Conservation (phyloP, 1,140 invertebrate genomes). For the Macrobrachium nipponense region DNA sequence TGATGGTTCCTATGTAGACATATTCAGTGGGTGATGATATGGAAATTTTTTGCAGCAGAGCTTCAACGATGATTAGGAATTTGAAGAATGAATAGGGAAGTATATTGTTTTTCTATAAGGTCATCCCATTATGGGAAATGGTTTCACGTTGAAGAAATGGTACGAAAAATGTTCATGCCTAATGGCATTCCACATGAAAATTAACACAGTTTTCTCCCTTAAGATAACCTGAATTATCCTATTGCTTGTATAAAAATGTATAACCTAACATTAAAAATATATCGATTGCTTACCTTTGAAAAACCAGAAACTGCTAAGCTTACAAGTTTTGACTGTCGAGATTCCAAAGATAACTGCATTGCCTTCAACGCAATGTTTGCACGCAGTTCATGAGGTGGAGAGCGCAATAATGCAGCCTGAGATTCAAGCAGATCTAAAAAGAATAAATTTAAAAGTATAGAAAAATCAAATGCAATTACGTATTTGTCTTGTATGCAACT, state of each 20-base stretch:
- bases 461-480: no score
- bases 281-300: conserved; percentile 71
- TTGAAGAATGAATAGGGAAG: no score
- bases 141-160: background rate
- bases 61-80: no score
- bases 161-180: background rate
- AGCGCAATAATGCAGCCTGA: conserved; percentile 81
- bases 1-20: no score
- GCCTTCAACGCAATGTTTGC: conserved; percentile 82
- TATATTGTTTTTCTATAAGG: no score
- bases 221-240: no score
- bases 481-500: no score
- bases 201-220: no score
- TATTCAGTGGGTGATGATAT: no score
- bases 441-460: background rate
- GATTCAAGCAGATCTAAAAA: conserved; percentile 83
- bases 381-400: conserved; percentile 85
- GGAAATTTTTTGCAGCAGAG: no score
- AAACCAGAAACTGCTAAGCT: conserved; percentile 84
- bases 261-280: background rate
- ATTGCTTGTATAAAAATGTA: background rate
- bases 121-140: no score
- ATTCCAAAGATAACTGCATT: conserved; percentile 87
- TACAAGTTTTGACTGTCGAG: conserved; percentile 85
- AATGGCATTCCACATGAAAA: no score